phyloP scores from a whole-genome alignment of 2,113 vertebrate genomes.

The Corythaixoides concolor region DNA sequence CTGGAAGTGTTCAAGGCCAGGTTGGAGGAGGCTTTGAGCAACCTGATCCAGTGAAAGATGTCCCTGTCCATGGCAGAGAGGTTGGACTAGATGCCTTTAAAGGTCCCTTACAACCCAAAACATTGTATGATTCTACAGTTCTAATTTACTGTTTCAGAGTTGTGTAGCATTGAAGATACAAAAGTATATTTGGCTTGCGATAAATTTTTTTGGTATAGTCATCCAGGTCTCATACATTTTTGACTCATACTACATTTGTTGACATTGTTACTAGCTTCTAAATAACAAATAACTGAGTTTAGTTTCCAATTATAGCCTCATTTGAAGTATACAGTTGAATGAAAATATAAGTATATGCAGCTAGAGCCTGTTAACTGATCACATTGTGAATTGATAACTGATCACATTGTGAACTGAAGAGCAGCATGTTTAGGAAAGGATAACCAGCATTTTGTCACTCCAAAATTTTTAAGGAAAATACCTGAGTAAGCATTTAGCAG shows the following conservation, averaged over 20 bases:
- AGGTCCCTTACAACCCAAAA: background rate
- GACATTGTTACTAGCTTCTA: background rate
- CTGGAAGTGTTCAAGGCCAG: background rate
- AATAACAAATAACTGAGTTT: slow-evolving; percentile 1
- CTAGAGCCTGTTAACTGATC: background rate
- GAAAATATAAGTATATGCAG: background rate
- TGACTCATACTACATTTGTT: background rate
- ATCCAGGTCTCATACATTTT: background rate
- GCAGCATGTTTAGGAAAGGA: background rate
- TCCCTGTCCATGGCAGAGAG: background rate
- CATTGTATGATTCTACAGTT: background rate
- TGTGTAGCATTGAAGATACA: background rate
- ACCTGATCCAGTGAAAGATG: background rate
- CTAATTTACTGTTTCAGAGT: background rate
- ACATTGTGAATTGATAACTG: background rate
- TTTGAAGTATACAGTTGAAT: background rate
- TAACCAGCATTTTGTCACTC: background rate
- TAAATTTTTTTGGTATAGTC: background rate
- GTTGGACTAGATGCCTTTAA: background rate
- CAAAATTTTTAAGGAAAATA: background rate
- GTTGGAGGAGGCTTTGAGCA: background rate
- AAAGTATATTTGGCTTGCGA: background rate
- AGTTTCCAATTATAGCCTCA: background rate
- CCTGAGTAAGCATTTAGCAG: background rate
- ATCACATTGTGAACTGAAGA: background rate